A percentile compares a stretch with the other conserved stretches of the same genome.
Conservation (phyloP, 2,888 invertebrate genomes). For the Argyra leucocephala region DNA sequence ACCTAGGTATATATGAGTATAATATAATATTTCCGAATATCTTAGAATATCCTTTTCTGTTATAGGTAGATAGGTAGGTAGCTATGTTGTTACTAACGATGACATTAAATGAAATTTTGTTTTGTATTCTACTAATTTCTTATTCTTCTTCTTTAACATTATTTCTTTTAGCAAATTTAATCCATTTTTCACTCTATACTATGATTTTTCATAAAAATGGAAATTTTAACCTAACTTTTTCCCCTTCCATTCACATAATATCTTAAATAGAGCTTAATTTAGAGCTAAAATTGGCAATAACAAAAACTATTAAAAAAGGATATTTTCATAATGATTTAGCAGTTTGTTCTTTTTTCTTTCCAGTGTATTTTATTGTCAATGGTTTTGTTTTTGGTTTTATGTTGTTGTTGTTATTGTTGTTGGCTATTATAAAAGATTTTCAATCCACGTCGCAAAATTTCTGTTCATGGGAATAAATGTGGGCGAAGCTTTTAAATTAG, state of each 20-base stretch:
- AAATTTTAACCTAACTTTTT: background rate
- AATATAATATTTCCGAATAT: background rate
- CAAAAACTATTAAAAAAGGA: background rate
- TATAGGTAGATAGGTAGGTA: too few species aligned
- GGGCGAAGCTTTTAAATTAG: too few species aligned
- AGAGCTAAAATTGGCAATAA: background rate
- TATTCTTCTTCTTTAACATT: background rate
- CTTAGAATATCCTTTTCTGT: background rate
- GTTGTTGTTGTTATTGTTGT: too few species aligned
- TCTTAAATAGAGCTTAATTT: background rate
- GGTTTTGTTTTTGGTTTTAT: too few species aligned
- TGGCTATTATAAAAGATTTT: too few species aligned
- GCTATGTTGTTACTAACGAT: background rate
- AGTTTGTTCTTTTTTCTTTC: background rate
- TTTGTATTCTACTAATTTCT: too few species aligned
- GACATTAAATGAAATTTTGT: background rate
- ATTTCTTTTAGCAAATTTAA: background rate
- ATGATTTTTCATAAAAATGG: background rate
- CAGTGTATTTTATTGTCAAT: background rate
- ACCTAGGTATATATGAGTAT: background rate
- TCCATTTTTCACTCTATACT: background rate
- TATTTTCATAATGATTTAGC: background rate
- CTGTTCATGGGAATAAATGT: too few species aligned
- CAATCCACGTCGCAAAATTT: too few species aligned
- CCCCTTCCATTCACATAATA: background rate